Conservation (phyloP, 2,113 vertebrate genomes). For the Epinephelus moara region DNA sequence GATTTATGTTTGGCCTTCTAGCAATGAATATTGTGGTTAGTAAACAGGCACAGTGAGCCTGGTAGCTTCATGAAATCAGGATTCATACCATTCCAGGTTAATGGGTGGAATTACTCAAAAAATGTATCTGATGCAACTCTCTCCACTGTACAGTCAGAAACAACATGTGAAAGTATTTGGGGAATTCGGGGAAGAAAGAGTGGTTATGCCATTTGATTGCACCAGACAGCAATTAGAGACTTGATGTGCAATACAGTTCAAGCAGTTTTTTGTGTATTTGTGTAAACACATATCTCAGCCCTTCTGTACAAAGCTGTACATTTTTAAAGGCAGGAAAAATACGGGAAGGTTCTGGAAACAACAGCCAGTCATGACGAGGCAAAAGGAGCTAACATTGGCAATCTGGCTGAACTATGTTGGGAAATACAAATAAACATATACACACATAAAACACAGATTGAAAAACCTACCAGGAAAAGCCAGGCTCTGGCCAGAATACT, state of each 20-base stretch:
- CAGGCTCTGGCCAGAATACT: not conserved
- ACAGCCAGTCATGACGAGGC: not conserved
- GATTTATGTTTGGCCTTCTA: conserved; percentile 42
- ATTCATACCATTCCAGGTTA: conserved; percentile 6
- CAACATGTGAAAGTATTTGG: not conserved
- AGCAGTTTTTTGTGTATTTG: not conserved
- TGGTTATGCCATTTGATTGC: not conserved
- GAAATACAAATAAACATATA: conserved; percentile 29
- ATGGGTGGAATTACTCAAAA: not conserved
- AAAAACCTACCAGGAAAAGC: conserved; percentile 16
- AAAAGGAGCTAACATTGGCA: not conserved
- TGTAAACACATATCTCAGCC: conserved; percentile 2
- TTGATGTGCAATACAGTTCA: not conserved
- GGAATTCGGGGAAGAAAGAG: conserved; percentile 3
- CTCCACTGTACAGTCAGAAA: not conserved
- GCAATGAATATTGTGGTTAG: not conserved
- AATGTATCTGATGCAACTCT: not conserved
- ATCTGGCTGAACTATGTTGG: not conserved
- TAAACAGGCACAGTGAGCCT: conserved; percentile 10
- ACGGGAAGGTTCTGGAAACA: not conserved
- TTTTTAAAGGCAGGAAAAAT: not conserved
- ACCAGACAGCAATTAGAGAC: not conserved
- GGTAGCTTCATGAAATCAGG: not conserved
- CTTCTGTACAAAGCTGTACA: not conserved
- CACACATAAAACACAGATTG: conserved; percentile 19